Evolutionary conservation across 2,888 invertebrate species (phyloP).

Genomic region (Melinopterus prodromus): DNA sequence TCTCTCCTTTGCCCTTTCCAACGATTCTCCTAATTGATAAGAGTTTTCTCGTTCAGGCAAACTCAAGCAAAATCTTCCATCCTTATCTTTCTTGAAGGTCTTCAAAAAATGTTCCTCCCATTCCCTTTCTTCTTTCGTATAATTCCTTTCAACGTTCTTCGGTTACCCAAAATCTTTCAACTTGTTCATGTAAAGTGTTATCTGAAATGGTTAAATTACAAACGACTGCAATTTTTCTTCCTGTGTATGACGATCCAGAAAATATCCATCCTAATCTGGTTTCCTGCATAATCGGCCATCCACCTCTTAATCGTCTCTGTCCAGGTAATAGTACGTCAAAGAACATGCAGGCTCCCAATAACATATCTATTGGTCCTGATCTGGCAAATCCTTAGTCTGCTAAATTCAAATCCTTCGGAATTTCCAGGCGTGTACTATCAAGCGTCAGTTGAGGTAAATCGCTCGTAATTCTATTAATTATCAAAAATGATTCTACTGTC

Average conservation of each 20-base stretch:
- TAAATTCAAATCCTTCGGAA: too few species aligned
- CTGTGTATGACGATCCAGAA: conserved; percentile 11
- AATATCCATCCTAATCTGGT: conserved; percentile 15
- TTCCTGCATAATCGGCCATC: conserved; percentile 9
- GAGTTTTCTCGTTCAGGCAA: conserved; percentile 42
- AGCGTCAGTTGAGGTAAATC: neutral
- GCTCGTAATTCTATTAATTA: too few species aligned
- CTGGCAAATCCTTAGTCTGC: neutral
- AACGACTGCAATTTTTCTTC: too few species aligned
- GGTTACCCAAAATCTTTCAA: conserved; percentile 29
- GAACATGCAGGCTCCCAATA: conserved; percentile 8
- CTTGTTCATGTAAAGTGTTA: neutral
- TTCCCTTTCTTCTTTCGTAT: conserved; percentile 42
- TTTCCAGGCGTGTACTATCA: too few species aligned
- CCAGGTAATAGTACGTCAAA: neutral
- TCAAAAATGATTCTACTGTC: too few species aligned
- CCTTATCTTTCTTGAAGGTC: too few species aligned
- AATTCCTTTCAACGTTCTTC: conserved; percentile 39
- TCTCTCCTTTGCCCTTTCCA: too few species aligned
- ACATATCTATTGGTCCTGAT: conserved; percentile 8
- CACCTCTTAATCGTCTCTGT: neutral
- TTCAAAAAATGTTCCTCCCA: conserved; percentile 44
- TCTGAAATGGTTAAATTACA: conserved; percentile 8
- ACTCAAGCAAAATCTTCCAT: conserved; percentile 45
- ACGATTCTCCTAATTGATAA: too few species aligned